phyloP scores from a whole-genome alignment of 2,888 invertebrate species.

The Agrochola lychnidis region DNA sequence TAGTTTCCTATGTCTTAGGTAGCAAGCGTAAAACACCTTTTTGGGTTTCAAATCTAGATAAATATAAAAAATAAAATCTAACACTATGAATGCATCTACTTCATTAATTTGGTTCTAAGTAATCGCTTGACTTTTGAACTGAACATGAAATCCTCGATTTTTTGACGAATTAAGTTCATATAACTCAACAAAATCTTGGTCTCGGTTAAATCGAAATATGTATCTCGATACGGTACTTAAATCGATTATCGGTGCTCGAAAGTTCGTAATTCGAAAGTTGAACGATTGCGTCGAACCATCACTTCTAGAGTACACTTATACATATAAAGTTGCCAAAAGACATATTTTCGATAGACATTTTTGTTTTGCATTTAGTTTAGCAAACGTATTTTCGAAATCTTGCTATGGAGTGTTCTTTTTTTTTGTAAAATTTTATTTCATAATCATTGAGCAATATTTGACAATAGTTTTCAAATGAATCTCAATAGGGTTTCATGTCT shows the following conservation, averaged over 20 bases:
- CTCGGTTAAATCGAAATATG: not conserved
- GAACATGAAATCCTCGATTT: not conserved
- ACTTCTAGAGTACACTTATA: conserved; percentile 25
- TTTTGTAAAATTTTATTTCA: not conserved
- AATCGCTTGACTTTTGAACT: conserved; percentile 18
- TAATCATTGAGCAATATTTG: conserved; percentile 20
- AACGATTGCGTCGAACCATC: not conserved
- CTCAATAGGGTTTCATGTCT: conserved; percentile 38
- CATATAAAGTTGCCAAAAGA: conserved; percentile 44
- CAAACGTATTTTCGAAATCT: conserved; percentile 35
- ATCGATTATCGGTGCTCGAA: not conserved
- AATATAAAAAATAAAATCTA: not conserved
- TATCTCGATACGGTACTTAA: not conserved
- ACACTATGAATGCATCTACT: conserved; percentile 48
- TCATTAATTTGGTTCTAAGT: conserved; percentile 5
- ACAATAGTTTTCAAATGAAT: conserved; percentile 41
- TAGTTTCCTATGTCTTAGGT: not conserved
- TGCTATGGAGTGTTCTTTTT: conserved; percentile 31
- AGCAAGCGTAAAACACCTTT: not conserved
- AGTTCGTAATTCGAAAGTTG: not conserved
- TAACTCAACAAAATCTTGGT: not conserved
- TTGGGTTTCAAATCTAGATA: not conserved
- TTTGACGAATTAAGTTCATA: not conserved
- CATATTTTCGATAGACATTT: conserved; percentile 47
- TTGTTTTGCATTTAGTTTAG: conserved; percentile 52